These are phyloP conservation scores for Otus sunia DNA, from an alignment of 2,113 vertebrate genomes.

Conservation along the genomic window DNA sequence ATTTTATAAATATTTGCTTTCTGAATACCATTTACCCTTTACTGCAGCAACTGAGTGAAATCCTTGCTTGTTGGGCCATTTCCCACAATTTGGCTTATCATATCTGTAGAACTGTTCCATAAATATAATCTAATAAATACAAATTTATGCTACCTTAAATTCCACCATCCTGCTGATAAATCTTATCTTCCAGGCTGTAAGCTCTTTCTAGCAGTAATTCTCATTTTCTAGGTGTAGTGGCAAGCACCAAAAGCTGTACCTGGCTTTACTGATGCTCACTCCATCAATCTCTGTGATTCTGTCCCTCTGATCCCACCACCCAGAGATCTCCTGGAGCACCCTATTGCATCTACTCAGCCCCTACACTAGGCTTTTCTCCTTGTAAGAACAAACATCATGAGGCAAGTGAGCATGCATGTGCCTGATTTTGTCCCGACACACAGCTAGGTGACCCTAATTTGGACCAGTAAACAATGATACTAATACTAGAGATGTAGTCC, in stretches of 20 bases:
- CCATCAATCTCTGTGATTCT: not conserved
- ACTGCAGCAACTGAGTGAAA: not conserved
- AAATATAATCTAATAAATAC: not conserved
- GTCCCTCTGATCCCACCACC: not conserved
- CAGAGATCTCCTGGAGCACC: not conserved
- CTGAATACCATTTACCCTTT: not conserved
- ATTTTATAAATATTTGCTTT: not conserved
- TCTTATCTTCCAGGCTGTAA: not conserved
- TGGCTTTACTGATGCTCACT: not conserved
- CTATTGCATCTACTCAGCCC: not conserved
- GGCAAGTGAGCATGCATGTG: fast-evolving
- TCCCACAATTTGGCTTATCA: not conserved
- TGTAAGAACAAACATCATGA: not conserved
- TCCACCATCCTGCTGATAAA: not conserved
- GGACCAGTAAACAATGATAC: not conserved
- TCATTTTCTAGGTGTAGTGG: not conserved
- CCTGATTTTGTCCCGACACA: not conserved
- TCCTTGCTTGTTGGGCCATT: not conserved
- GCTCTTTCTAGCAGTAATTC: not conserved
- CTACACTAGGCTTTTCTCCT: not conserved
- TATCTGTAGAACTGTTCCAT: not conserved
- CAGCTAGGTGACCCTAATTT: not conserved
- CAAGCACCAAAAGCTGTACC: not conserved
- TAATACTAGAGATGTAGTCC: not conserved
- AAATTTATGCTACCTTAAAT: not conserved